Evolutionary conservation across 1,140 invertebrate genomes (phyloP), one percentile per base, ranked within the genome.

Genomic region (Macrosteles quadrilineatus): DNA sequence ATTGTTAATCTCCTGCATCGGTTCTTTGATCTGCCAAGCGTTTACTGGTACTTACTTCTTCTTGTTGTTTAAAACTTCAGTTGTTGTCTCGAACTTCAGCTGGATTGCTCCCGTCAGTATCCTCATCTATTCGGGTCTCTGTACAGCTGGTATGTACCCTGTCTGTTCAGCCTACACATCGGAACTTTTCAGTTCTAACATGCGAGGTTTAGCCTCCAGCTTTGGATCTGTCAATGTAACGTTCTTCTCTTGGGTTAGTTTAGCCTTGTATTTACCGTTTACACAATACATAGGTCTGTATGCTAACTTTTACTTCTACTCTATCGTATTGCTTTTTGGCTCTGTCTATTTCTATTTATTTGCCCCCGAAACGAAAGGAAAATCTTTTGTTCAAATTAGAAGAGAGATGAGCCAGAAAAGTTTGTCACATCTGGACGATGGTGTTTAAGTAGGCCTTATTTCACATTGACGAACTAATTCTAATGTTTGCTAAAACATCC

Each of bases 141-240:
- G 89, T 77, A 86, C 85, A 47, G 79, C 91, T 36, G 91, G 91
- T 1, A 80, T 91, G 72, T 85, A 87, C 21, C 88, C 89, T 0
- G 87, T 93, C 23, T 90, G 91, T 0, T 86, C 87, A 77, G 84
- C 89, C 21, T 83, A 92, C 70, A 85, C 91, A 70, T 86, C 90
- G 31, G 91, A 94, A 80, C 80, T 92, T 71, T 91, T 92, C 77
- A 87, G 90, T 1, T 85, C 87, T 0, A 86, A 87, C 73, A 84
- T 89, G 9, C 88, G 90, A 76, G 85, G 87, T 31, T 83, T 86
- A 53, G 90, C 91, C 4, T 86, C 88, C 30, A 88, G 88, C 66
- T 78, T 92, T 40, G 86, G 86, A 0, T 88, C 91, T 63, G 82
- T 90, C 66, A 87, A 87, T 71, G 89, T 89, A 43, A 91, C 90